Percentiles rank a stretch among this genome's conserved stretches.
These are phyloP conservation scores for Siderastrea siderea DNA, from an alignment of 92 coral and sea anemone genomes.

Conservation along the genomic window DNA sequence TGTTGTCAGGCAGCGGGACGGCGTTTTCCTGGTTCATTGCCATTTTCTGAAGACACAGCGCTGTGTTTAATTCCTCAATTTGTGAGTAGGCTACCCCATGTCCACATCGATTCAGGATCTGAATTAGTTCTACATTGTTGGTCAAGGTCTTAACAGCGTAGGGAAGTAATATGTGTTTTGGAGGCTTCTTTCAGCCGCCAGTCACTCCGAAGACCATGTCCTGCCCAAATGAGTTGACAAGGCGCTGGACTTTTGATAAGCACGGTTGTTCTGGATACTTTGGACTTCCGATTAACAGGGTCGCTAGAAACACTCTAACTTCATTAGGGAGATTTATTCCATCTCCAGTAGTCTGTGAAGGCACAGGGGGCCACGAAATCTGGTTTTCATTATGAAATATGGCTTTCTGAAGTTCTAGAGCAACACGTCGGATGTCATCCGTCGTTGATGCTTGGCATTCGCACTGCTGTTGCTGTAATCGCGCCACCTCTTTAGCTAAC, in stretches of 20 bases:
- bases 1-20: slow-evolving; percentile 58
- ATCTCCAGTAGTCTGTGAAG: background rate
- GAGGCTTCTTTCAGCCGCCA: slow-evolving; percentile 3
- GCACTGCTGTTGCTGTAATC: background rate
- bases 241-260: background rate
- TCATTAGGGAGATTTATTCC: background rate
- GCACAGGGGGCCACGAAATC: slow-evolving; percentile 6
- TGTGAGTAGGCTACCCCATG: slow-evolving; percentile 72
- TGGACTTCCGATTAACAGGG: no score
- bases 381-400: slow-evolving; percentile 8
- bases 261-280: background rate
- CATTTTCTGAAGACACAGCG: slow-evolving; percentile 60
- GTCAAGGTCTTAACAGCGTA: slow-evolving; percentile 54
- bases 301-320: background rate
- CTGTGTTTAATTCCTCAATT: slow-evolving; percentile 56
- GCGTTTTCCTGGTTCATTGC: slow-evolving; percentile 33
- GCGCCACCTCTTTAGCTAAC: slow-evolving; percentile 44
- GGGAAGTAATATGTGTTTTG: slow-evolving; percentile 58
- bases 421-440: slow-evolving; percentile 39
- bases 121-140: slow-evolving; percentile 44
- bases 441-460: background rate
- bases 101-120: slow-evolving; percentile 49
- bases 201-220: slow-evolving; percentile 45
- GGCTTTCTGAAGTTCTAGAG: slow-evolving; percentile 46
- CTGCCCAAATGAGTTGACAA: slow-evolving; percentile 29